phyloP scores from a whole-genome alignment of 2,888 invertebrate genomes.

The Linnaemya tessellans region DNA sequence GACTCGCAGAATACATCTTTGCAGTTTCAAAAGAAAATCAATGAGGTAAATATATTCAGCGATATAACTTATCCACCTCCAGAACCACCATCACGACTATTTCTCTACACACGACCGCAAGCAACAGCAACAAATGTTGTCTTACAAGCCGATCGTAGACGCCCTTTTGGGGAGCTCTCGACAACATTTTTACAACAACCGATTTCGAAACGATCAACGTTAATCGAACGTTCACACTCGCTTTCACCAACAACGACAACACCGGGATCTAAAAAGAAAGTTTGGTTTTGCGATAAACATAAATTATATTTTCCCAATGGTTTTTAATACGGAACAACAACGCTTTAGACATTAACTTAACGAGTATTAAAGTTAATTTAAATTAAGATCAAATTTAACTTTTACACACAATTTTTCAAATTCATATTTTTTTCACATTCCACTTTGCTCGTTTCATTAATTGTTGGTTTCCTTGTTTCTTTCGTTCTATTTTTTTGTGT shows the following conservation, averaged over 20 bases:
- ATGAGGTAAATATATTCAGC: constrained; percentile 83
- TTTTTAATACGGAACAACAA: constrained; percentile 11
- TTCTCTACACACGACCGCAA: background rate
- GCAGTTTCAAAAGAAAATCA: constrained; percentile 82
- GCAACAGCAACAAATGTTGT: constrained; percentile 41
- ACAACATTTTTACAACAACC: constrained; percentile 67
- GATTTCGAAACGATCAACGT: constrained; percentile 68
- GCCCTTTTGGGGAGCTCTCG: constrained; percentile 76
- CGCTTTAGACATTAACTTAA: background rate
- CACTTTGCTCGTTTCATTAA: background rate
- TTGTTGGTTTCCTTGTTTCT: background rate
- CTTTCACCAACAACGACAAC: constrained; percentile 73
- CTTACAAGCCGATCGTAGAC: constrained; percentile 77
- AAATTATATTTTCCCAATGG: constrained; percentile 76
- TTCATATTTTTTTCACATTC: constrained; percentile 1
- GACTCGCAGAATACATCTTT: constrained; percentile 91
- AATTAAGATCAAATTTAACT: background rate
- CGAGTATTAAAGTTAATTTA: background rate
- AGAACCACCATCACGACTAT: constrained; percentile 13
- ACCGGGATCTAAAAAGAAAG: constrained; percentile 79
- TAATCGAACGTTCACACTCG: constrained; percentile 66
- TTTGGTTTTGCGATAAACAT: constrained; percentile 82
- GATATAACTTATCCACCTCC: constrained; percentile 79
- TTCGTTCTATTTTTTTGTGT: background rate
- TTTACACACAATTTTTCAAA: background rate